A percentile compares a stretch with the other conserved stretches of the same genome.
These are phyloP conservation scores for Pammene aurita DNA, from an alignment of 2,888 invertebrate species.

Conservation along the genomic window DNA sequence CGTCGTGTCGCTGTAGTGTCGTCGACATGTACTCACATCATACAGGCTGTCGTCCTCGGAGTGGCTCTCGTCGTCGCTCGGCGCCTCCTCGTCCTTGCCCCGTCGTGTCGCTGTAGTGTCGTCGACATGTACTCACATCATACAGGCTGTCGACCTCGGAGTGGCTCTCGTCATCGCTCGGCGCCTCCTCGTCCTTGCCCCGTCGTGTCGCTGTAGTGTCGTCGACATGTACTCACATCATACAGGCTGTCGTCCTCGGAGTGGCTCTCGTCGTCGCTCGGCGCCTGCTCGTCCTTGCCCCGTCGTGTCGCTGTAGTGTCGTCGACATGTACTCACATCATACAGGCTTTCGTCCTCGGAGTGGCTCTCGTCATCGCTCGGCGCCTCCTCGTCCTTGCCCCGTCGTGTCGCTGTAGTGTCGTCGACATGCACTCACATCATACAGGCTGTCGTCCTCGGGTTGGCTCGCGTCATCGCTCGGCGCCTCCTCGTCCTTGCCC, in stretches of 20 bases:
- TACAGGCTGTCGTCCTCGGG: conserved; percentile 63
- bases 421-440: conserved; percentile 56
- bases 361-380: conserved; percentile 60
- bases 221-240: conserved; percentile 57
- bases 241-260: conserved; percentile 64
- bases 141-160: conserved; percentile 64
- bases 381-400: conserved; percentile 60
- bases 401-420: not conserved
- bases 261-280: conserved; percentile 58
- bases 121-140: conserved; percentile 57
- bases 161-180: conserved; percentile 60
- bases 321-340: conserved; percentile 56
- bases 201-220: conserved; percentile 47
- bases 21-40: conserved; percentile 56
- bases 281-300: not conserved
- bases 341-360: conserved; percentile 63
- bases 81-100: conserved; percentile 60
- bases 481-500: conserved; percentile 60
- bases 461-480: conserved; percentile 60
- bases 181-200: conserved; percentile 72
- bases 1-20: too few relatives aligned
- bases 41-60: conserved; percentile 63
- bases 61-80: conserved; percentile 60
- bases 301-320: not conserved
- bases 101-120: too few relatives aligned